Conservation (phyloP, 2,888 invertebrate genomes). For the Uloborus plumipes region DNA sequence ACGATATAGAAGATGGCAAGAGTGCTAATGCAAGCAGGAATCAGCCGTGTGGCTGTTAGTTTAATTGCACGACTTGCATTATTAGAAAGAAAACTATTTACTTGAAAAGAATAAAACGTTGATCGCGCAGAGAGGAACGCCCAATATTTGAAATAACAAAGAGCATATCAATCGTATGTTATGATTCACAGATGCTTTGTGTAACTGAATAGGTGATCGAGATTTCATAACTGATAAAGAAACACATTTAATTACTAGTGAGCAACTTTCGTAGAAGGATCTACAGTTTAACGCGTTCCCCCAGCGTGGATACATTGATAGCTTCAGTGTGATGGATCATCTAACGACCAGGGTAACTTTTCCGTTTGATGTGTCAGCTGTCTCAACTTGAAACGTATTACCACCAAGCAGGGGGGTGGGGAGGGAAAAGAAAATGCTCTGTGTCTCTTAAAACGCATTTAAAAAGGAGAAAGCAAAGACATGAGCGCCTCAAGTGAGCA, state of each 20-base stretch:
- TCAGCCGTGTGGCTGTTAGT: no score
- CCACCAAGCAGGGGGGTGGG: slow-evolving; percentile 16
- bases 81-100: no score
- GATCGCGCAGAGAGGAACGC: background rate
- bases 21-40: no score
- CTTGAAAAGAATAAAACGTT: no score
- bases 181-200: slow-evolving; percentile 14
- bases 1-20: no score
- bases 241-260: slow-evolving; percentile 49
- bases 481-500: background rate
- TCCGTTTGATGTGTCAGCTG: slow-evolving; percentile 43
- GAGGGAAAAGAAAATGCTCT: background rate
- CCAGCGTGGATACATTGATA: slow-evolving; percentile 11
- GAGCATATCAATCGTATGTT: slow-evolving; percentile 2
- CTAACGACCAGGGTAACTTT: slow-evolving; percentile 32
- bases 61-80: no score
- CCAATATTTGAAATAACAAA: slow-evolving; percentile 11
- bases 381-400: slow-evolving; percentile 42
- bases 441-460: background rate
- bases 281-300: slow-evolving; percentile 12
- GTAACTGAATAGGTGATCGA: slow-evolving; percentile 9
- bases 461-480: slow-evolving; percentile 32
- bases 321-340: slow-evolving; percentile 49
- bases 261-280: slow-evolving; percentile 3
- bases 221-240: slow-evolving; percentile 19